These are phyloP conservation scores for Pseudococcus viburni DNA, from an alignment of 2,888 invertebrate genomes.

Conservation along the genomic window DNA sequence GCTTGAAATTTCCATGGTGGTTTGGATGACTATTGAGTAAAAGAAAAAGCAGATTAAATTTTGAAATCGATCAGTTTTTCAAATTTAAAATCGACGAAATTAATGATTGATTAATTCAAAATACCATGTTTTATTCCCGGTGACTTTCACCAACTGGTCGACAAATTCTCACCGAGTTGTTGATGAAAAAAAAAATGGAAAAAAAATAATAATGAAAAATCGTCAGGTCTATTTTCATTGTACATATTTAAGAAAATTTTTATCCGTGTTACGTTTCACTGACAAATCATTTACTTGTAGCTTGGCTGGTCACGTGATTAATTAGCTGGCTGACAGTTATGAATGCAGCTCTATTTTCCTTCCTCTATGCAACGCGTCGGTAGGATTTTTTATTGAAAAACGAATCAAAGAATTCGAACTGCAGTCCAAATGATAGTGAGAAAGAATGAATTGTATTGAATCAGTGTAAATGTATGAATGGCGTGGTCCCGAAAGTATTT, in stretches of 20 bases:
- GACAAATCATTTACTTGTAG: constrained; percentile 12
- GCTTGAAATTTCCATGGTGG: too few species aligned
- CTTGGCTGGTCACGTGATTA: constrained; percentile 10
- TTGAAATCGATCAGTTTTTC: too few species aligned
- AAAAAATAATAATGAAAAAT: background rate
- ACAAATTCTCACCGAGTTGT: background rate
- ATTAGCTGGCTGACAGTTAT: constrained; percentile 8
- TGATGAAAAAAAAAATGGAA: background rate
- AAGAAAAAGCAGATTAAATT: too few species aligned
- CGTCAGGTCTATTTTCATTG: background rate
- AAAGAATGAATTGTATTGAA: constrained; percentile 24
- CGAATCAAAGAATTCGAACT: constrained; percentile 15
- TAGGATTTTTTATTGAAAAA: constrained; percentile 29
- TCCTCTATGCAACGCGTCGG: background rate
- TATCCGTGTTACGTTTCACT: background rate
- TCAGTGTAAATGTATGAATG: background rate
- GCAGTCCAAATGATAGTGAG: background rate
- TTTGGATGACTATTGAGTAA: too few species aligned
- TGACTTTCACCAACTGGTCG: too few species aligned
- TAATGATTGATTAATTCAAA: too few species aligned
- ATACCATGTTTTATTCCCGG: too few species aligned
- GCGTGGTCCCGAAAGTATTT: constrained; percentile 34
- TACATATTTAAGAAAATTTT: constrained; percentile 16
- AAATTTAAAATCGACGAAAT: too few species aligned
- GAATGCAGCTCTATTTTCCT: constrained; percentile 40